phyloP scores from a whole-genome alignment of 2,888 invertebrate genomes.

The Liopterus haemorrhoidalis region DNA sequence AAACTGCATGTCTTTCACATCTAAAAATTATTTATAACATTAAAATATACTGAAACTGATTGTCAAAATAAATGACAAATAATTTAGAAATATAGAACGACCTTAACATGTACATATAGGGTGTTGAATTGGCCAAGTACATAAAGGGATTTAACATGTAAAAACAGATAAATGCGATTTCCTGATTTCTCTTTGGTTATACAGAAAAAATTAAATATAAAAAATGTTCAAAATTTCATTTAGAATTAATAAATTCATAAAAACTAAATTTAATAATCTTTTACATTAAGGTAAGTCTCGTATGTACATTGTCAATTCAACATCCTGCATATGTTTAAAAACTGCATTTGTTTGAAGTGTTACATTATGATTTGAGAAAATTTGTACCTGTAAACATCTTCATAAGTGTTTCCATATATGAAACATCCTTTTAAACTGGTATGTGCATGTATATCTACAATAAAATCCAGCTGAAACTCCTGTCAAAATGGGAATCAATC shows the following conservation, averaged over 20 bases:
- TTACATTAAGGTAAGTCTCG: no score
- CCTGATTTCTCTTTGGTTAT: slow-evolving; percentile 11
- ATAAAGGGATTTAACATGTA: no score
- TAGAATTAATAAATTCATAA: slow-evolving; percentile 2
- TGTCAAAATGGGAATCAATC: no score
- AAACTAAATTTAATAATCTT: no score
- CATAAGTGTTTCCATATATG: slow-evolving; percentile 90
- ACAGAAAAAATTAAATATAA: not conserved
- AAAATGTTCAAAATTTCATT: slow-evolving; percentile 1
- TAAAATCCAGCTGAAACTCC: slow-evolving; percentile 76
- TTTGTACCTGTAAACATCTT: slow-evolving; percentile 76
- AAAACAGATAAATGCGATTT: no score
- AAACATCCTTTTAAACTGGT: slow-evolving; percentile 88
- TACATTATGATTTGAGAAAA: not conserved
- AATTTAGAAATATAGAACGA: no score
- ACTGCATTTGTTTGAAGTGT: not conserved
- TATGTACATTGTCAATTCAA: slow-evolving; percentile 2
- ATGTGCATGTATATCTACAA: slow-evolving; percentile 92
- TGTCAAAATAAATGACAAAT: slow-evolving; percentile 1
- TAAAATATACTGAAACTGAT: no score
- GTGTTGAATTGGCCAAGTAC: no score
- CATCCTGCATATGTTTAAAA: not conserved
- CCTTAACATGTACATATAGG: no score
- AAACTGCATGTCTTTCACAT: slow-evolving; percentile 89
- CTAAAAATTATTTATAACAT: slow-evolving; percentile 45